Percentiles rank a stretch among this genome's conserved stretches.
Evolutionary conservation across 2,113 vertebrate species (phyloP).

Genomic region (Brachirus orientalis): DNA sequence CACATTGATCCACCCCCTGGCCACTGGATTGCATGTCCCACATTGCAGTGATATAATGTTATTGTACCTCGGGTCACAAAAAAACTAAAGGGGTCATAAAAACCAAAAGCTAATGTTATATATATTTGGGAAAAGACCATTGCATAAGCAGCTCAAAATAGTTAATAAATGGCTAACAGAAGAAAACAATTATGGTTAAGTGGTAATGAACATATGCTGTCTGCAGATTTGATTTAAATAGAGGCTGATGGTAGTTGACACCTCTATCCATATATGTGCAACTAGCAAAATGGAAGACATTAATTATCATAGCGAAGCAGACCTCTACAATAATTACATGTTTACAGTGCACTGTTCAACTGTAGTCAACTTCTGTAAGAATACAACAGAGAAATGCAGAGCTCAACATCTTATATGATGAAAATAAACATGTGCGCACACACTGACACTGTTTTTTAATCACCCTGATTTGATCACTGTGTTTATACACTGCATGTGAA

Average conservation of each 20-base stretch:
- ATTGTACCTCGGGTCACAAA: background rate
- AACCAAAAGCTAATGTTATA: background rate
- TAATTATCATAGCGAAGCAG: constrained; percentile 58
- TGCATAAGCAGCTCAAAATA: constrained; percentile 16
- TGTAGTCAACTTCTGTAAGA: constrained; percentile 23
- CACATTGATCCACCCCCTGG: constrained; percentile 30
- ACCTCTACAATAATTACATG: constrained; percentile 63
- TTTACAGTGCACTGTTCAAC: constrained; percentile 33
- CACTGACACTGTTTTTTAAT: constrained; percentile 11
- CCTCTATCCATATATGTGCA: constrained; percentile 55
- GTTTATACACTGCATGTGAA: constrained; percentile 9
- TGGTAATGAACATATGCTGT: constrained; percentile 43
- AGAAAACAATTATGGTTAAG: constrained; percentile 22
- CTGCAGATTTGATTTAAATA: constrained; percentile 55
- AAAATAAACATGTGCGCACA: constrained; percentile 5
- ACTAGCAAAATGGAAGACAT: constrained; percentile 59
- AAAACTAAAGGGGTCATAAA: too few relatives aligned
- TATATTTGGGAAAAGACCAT: constrained; percentile 1
- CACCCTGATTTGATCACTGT: constrained; percentile 27
- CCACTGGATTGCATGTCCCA: constrained; percentile 25
- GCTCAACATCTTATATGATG: constrained; percentile 13
- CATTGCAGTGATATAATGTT: constrained; percentile 7
- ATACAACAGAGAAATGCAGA: constrained; percentile 41
- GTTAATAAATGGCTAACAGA: too few relatives aligned
- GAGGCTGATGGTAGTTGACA: constrained; percentile 45